Conservation (phyloP, 2,888 invertebrate genomes). For the Eupithecia exiguata region DNA sequence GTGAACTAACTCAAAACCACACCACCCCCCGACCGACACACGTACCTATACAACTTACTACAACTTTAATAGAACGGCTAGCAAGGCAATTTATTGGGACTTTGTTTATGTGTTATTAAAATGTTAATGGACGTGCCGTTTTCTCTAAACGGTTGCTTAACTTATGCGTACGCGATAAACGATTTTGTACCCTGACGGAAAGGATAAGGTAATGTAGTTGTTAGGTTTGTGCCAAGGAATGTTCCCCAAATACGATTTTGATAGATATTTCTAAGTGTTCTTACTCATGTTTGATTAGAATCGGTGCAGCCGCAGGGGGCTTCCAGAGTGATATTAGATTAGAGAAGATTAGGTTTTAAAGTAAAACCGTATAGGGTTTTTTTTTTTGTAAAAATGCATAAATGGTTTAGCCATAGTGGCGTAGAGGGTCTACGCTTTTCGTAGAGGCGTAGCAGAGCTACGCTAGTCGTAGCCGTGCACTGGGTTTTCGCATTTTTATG, state of each 20-base stretch:
- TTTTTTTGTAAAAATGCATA: not conserved
- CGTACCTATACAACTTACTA: not conserved
- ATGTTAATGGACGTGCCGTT: not conserved
- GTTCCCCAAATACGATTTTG: not conserved
- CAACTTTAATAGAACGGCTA: conserved; percentile 15
- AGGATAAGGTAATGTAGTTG: too few relatives aligned
- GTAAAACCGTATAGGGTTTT: not conserved
- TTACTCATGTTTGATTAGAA: not conserved
- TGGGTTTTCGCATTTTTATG: not conserved
- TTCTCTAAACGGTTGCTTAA: too few relatives aligned
- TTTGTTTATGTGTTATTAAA: not conserved
- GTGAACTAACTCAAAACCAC: not conserved
- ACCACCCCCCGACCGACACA: not conserved
- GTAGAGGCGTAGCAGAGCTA: conserved; percentile 7
- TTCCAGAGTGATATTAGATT: too few relatives aligned
- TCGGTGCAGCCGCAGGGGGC: not conserved
- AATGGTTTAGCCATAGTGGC: not conserved
- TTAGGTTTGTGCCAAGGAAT: not conserved
- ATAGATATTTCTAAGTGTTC: not conserved
- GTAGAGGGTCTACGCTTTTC: conserved; percentile 3
- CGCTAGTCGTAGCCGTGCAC: conserved; percentile 5
- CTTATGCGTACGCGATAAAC: too few relatives aligned
- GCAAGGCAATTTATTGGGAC: not conserved
- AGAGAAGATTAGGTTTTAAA: too few relatives aligned
- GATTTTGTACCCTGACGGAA: too few relatives aligned